Evolutionary conservation across 2,113 vertebrate species (phyloP).

Genomic region (Heterotis niloticus): DNA sequence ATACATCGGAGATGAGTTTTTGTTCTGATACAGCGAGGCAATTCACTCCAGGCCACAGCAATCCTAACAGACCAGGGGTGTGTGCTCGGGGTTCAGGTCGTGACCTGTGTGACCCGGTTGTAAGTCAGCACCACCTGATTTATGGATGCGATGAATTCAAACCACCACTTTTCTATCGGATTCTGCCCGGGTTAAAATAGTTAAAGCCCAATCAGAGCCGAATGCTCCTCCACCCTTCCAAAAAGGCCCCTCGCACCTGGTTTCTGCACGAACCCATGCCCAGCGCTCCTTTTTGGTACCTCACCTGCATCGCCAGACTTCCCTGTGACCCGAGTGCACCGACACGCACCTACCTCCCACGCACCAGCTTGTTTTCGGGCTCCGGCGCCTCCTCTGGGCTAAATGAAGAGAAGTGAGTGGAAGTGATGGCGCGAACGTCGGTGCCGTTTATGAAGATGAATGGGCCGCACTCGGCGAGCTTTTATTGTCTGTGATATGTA

Average conservation of each 20-base stretch:
- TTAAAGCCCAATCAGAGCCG: too few relatives aligned
- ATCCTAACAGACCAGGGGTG: too few relatives aligned
- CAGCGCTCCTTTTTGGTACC: neutral
- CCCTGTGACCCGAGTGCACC: neutral
- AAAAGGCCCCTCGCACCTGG: neutral
- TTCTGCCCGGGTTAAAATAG: too few relatives aligned
- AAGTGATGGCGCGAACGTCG: constrained; percentile 71
- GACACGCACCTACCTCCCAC: neutral
- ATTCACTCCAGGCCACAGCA: too few relatives aligned
- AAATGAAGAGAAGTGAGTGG: constrained; percentile 63
- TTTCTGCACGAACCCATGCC: neutral
- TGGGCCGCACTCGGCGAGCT: constrained; percentile 77
- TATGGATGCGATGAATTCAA: too few relatives aligned
- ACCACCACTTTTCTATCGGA: too few relatives aligned
- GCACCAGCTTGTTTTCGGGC: neutral
- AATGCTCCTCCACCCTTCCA: neutral
- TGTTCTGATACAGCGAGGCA: too few relatives aligned
- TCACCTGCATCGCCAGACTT: neutral
- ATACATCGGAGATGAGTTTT: too few relatives aligned
- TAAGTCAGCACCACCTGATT: too few relatives aligned
- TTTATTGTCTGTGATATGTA: constrained; percentile 80
- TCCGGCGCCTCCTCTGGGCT: neutral
- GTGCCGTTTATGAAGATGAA: constrained; percentile 79
- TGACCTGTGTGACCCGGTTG: too few relatives aligned
- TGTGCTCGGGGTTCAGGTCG: too few relatives aligned